phyloP scores from a whole-genome alignment of 35 echinoderm and acorn worm genomes.

The Amphiura filiformis region DNA sequence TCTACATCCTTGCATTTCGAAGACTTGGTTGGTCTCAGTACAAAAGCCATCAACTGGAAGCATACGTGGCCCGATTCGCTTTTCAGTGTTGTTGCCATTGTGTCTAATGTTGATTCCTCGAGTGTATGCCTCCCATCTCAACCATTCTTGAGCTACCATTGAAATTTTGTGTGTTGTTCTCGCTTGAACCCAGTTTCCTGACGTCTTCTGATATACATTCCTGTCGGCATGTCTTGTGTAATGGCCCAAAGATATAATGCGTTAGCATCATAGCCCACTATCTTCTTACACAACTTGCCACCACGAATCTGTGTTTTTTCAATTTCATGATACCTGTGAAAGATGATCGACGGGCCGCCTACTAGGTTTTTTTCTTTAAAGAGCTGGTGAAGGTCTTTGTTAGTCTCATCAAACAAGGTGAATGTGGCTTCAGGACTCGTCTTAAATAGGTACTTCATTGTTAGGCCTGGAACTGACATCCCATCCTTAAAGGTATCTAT shows the following conservation, averaged over 20 bases:
- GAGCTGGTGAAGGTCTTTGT: slow-evolving; percentile 8
- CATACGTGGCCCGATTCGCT: slow-evolving; percentile 15
- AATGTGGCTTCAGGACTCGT: background rate
- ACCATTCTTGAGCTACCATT: slow-evolving; percentile 24
- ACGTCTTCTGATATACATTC: slow-evolving; percentile 31
- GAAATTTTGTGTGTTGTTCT: background rate
- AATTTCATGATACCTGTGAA: slow-evolving; percentile 45
- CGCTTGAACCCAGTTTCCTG: slow-evolving; percentile 27
- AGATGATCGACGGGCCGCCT: slow-evolving; percentile 53
- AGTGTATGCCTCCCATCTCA: slow-evolving; percentile 32
- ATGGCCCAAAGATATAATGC: slow-evolving; percentile 42
- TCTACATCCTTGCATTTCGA: slow-evolving; percentile 54
- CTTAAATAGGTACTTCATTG: slow-evolving; percentile 25
- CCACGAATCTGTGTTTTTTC: slow-evolving; percentile 28
- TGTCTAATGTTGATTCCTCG: slow-evolving; percentile 33
- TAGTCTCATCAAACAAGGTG: background rate
- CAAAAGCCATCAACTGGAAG: slow-evolving; percentile 51
- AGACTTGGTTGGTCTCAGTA: slow-evolving; percentile 32
- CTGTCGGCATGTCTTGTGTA: slow-evolving; percentile 60
- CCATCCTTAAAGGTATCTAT: slow-evolving; percentile 41
- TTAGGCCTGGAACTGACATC: slow-evolving; percentile 29
- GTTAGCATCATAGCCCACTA: slow-evolving; percentile 59
- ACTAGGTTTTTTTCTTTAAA: slow-evolving; percentile 40
- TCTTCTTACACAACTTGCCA: slow-evolving; percentile 32
- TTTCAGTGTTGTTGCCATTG: slow-evolving; percentile 21